Percentiles rank a stretch among this genome's conserved stretches.
Conservation (phyloP, 2,888 invertebrate genomes). For the Dasypogon diadema region DNA sequence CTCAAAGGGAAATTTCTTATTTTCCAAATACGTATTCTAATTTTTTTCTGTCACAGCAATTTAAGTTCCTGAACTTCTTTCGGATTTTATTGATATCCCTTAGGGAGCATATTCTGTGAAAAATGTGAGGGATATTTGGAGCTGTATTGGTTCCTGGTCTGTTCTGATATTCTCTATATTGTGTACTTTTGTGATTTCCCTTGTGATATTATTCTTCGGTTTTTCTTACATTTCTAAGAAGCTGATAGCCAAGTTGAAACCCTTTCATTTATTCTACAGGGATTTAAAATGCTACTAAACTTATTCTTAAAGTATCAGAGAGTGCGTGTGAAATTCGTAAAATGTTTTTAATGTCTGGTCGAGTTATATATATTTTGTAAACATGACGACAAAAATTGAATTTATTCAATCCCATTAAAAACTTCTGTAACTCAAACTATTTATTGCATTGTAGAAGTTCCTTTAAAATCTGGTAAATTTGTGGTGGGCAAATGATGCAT, state of each 20-base stretch:
- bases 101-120: neutral
- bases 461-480: no score
- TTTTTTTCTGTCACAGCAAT: neutral
- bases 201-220: slow-evolving; percentile 10
- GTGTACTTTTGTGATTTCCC: slow-evolving; percentile 33
- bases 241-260: slow-evolving; percentile 2
- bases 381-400: no score
- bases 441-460: no score
- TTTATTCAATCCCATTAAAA: no score
- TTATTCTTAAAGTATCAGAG: no score
- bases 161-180: slow-evolving; percentile 1
- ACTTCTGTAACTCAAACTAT: no score
- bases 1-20: no score
- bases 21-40: no score
- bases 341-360: no score
- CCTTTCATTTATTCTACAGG: neutral
- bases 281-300: neutral
- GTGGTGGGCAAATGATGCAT: no score
- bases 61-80: neutral
- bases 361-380: no score
- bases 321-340: no score
- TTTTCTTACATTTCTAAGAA: neutral
- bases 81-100: neutral
- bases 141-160: slow-evolving; percentile 2
- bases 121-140: neutral